These are phyloP conservation scores for Leucophenga montana DNA, from an alignment of 2,888 invertebrate genomes.

Conservation along the genomic window DNA sequence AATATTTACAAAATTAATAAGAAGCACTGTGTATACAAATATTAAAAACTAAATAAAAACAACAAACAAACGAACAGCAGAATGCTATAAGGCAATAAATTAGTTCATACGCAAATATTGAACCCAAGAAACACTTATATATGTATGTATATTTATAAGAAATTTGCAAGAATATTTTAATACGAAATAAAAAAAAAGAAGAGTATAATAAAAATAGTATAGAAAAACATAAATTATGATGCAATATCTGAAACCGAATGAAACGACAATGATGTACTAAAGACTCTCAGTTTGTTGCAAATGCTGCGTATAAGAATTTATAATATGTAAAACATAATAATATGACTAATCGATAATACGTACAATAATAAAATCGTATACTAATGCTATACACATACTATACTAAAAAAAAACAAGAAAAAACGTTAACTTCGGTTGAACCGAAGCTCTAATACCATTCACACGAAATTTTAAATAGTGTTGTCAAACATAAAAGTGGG, in stretches of 20 bases:
- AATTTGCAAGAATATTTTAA: too few species aligned
- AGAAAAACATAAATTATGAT: neutral
- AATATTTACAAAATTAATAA: constrained; percentile 13
- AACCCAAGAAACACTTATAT: neutral
- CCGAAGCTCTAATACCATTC: too few species aligned
- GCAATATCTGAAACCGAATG: neutral
- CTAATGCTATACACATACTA: constrained; percentile 4
- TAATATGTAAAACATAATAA: constrained; percentile 28
- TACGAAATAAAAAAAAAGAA: too few species aligned
- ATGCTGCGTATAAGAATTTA: constrained; percentile 19
- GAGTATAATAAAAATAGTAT: neutral
- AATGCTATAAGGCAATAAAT: neutral
- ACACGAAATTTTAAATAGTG: too few species aligned
- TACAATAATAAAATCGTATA: constrained; percentile 21
- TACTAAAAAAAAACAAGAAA: constrained; percentile 6
- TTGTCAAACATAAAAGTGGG: too few species aligned
- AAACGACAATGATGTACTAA: neutral
- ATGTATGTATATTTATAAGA: too few species aligned
- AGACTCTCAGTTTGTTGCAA: constrained; percentile 5
- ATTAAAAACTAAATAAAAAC: neutral
- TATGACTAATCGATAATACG: neutral
- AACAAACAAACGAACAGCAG: neutral
- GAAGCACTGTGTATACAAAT: neutral
- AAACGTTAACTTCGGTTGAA: too few species aligned
- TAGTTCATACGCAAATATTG: neutral